Evolutionary conservation across 2,113 vertebrate genomes (phyloP).

Genomic region (Hipposideros armiger): DNA sequence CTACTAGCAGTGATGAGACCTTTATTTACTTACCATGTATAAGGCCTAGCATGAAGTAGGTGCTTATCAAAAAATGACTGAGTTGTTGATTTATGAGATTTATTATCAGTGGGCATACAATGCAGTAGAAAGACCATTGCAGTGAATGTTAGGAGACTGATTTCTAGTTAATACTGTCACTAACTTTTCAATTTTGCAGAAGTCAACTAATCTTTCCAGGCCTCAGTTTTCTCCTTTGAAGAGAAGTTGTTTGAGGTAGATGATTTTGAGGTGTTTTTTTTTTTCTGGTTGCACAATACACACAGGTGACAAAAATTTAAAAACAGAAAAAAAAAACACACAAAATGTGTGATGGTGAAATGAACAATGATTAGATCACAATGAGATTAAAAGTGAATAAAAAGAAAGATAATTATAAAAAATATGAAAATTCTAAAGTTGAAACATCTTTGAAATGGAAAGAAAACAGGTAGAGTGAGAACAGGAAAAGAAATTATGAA

Average conservation of each 20-base stretch:
- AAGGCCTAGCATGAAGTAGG: background rate
- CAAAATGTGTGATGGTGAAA: background rate
- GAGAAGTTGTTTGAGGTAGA: background rate
- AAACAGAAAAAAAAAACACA: background rate
- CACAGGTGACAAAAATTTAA: background rate
- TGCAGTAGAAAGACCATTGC: background rate
- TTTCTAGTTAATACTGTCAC: background rate
- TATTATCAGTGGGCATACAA: background rate
- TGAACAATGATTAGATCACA: background rate
- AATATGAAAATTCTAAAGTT: background rate
- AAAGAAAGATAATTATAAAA: background rate
- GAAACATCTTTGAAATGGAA: background rate
- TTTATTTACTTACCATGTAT: background rate
- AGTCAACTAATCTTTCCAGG: background rate
- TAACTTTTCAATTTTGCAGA: background rate
- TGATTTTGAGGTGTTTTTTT: background rate
- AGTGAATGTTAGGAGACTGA: background rate
- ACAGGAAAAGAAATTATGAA: background rate
- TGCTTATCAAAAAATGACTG: background rate
- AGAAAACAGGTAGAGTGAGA: background rate
- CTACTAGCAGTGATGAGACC: background rate
- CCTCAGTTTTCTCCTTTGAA: background rate
- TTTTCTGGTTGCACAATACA: background rate
- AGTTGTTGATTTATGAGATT: background rate
- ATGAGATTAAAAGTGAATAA: background rate